Percentiles rank a stretch among this genome's conserved stretches.
Evolutionary conservation across 2,113 vertebrate species (phyloP).

Genomic region (Herpailurus yagouaroundi): DNA sequence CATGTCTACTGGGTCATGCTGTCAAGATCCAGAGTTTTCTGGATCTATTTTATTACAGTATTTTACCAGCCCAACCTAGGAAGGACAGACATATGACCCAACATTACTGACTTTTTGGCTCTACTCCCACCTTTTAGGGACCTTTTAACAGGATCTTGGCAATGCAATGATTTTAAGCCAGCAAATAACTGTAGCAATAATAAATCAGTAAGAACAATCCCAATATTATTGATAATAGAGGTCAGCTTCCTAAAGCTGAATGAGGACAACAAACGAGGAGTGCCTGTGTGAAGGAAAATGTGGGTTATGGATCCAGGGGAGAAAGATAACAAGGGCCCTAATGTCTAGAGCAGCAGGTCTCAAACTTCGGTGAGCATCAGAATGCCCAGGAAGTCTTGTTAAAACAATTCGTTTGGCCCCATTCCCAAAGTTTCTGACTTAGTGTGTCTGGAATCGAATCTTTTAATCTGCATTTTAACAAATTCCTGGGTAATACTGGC

Average conservation of each 20-base stretch:
- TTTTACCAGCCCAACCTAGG: not conserved
- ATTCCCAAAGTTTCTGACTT: not conserved
- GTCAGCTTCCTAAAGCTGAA: not conserved
- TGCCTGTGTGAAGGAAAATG: not conserved
- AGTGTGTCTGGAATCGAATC: not conserved
- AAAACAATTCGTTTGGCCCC: not conserved
- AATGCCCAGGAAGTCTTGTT: not conserved
- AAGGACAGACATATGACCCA: not conserved
- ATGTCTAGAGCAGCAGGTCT: not conserved
- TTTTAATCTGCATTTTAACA: not conserved
- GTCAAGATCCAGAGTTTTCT: not conserved
- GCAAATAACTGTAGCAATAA: not conserved
- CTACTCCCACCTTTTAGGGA: not conserved
- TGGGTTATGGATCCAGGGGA: not conserved
- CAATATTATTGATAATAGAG: not conserved
- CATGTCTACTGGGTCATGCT: not conserved
- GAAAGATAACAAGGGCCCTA: not conserved
- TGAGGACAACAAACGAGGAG: not conserved
- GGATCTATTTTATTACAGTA: not conserved
- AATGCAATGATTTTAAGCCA: not conserved
- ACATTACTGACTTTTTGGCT: not conserved
- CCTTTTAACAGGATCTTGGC: not conserved
- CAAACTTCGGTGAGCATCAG: not conserved
- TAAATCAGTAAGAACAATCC: not conserved
- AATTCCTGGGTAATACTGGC: not conserved